Percentiles rank a stretch among this genome's conserved stretches.
Evolutionary conservation across 1,140 invertebrate genomes (phyloP).

Genomic region (Macrotrachela quadricornifera): DNA sequence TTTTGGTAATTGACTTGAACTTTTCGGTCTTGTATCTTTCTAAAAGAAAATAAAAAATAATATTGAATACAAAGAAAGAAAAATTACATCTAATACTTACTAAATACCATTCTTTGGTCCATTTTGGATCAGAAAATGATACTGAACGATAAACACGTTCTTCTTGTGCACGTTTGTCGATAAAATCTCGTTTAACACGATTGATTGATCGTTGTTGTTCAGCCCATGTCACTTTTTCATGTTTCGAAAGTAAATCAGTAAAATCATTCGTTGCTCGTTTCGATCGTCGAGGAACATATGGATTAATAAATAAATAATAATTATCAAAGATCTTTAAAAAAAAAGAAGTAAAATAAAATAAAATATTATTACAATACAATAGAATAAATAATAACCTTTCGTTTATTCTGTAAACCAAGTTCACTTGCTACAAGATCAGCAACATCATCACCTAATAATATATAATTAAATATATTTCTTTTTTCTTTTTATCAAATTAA

Average conservation of each 20-base stretch:
- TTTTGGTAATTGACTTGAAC: neutral
- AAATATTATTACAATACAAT: no score
- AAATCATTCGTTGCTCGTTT: conserved; percentile 1
- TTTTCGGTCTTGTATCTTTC: neutral
- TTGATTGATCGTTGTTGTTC: neutral
- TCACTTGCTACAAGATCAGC: no score
- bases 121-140: conserved; percentile 1
- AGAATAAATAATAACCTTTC: no score
- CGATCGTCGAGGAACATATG: neutral
- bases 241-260: conserved; percentile 4
- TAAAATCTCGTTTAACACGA: neutral
- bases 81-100: neutral
- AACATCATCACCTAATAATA: no score
- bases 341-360: no score
- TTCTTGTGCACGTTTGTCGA: neutral
- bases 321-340: no score
- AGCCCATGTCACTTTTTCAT: neutral
- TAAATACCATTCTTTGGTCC: conserved; percentile 9
- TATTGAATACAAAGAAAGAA: neutral
- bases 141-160: neutral
- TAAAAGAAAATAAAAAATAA: neutral
- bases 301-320: conserved; percentile 1
- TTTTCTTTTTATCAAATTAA: no score
- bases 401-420: no score
- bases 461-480: no score